Evolutionary conservation across 2,888 invertebrate species (phyloP).

Genomic region (Protonemura montana): DNA sequence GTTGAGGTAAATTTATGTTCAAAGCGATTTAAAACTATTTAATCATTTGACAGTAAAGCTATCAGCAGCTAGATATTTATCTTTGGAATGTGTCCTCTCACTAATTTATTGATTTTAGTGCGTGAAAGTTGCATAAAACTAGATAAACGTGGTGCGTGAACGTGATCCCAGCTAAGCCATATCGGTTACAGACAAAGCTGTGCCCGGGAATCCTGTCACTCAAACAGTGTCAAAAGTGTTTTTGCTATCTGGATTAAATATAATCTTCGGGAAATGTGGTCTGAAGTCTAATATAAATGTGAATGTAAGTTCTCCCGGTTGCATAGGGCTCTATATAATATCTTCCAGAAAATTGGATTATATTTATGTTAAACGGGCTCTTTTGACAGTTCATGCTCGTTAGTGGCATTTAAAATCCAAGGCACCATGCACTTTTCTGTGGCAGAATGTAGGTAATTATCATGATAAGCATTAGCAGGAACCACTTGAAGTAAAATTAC

Average conservation of each 20-base stretch:
- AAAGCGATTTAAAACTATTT: not conserved
- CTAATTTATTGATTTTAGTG: not conserved
- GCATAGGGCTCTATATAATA: too few species aligned
- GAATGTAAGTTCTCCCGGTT: not conserved
- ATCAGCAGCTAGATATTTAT: not conserved
- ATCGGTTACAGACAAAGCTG: not conserved
- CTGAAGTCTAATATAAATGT: not conserved
- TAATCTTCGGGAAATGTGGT: not conserved
- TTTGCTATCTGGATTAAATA: not conserved
- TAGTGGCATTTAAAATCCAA: too few species aligned
- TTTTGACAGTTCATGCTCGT: too few species aligned
- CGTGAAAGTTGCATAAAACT: not conserved
- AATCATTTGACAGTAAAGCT: not conserved
- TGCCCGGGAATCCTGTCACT: constrained; percentile 7
- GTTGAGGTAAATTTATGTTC: not conserved
- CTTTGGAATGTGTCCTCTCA: not conserved
- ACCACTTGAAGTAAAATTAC: too few species aligned
- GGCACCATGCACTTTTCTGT: too few species aligned
- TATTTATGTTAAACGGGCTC: too few species aligned
- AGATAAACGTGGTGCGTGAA: not conserved
- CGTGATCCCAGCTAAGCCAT: not conserved
- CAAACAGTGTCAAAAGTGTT: constrained; percentile 8
- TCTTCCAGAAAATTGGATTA: too few species aligned
- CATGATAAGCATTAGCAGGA: too few species aligned
- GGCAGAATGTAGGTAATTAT: too few species aligned